A percentile compares a stretch with the other conserved stretches of the same genome.
Conservation (phyloP, 2,888 invertebrate species). For the Papilio protenor region DNA sequence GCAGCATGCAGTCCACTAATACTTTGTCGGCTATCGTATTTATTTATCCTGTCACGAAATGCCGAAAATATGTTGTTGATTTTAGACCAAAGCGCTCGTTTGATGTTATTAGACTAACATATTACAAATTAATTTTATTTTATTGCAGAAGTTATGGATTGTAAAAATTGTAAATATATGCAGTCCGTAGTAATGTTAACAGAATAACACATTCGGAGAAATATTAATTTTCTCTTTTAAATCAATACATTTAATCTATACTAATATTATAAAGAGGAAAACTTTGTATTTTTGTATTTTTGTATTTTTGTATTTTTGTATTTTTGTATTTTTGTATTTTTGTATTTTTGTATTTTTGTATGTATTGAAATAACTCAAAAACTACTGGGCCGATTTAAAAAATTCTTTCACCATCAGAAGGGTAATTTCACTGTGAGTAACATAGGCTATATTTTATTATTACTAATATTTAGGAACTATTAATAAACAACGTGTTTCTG, state of each 20-base stretch:
- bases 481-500: too few species aligned
- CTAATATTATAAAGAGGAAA: too few species aligned
- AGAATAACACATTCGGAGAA: not conserved
- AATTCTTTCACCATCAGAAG: too few species aligned
- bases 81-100: not conserved
- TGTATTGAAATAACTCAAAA: too few species aligned
- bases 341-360: too few species aligned
- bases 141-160: not conserved
- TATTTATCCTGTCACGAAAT: conserved; percentile 8
- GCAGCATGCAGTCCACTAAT: conserved; percentile 2
- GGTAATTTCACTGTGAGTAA: too few species aligned
- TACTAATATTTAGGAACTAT: too few species aligned
- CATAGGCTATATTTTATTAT: too few species aligned
- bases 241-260: not conserved
- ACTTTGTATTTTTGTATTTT: too few species aligned
- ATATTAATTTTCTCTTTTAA: not conserved
- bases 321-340: too few species aligned
- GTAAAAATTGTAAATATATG: not conserved
- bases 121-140: not conserved
- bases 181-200: not conserved
- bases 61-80: not conserved
- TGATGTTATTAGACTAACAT: not conserved
- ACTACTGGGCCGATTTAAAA: too few species aligned
- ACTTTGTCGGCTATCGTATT: not conserved
- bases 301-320: too few species aligned